Percentiles rank a stretch among this genome's conserved stretches.
phyloP scores from a whole-genome alignment of 2,888 invertebrate genomes.

The Hydroisotoma schaefferi region DNA sequence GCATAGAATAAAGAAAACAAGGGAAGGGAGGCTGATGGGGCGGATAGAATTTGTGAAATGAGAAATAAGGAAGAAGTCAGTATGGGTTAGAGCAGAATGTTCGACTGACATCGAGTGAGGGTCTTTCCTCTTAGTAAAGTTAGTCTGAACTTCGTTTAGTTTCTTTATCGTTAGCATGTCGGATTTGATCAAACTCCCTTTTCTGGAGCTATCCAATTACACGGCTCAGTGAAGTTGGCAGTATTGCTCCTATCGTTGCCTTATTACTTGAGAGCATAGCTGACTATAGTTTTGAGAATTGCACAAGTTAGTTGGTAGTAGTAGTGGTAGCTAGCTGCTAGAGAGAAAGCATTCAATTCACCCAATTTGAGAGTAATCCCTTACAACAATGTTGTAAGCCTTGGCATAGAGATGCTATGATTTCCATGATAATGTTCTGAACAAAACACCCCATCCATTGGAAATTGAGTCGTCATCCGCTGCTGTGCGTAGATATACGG shows the following conservation, averaged over 20 bases:
- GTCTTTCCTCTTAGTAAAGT: conserved; percentile 13
- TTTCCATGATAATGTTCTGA: conserved; percentile 42
- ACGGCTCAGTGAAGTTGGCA: conserved; percentile 47
- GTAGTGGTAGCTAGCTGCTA: no score
- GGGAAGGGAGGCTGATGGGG: conserved; percentile 20
- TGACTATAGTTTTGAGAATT: no score
- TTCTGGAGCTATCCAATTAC: conserved; percentile 49
- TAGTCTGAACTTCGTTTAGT: conserved; percentile 20
- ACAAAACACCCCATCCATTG: conserved; percentile 40
- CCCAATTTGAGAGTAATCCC: conserved; percentile 45
- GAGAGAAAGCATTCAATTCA: conserved; percentile 39
- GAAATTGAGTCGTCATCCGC: conserved; percentile 33
- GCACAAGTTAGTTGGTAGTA: no score
- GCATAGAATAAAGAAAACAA: conserved; percentile 14
- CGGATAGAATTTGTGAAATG: conserved; percentile 39
- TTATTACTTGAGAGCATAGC: no score
- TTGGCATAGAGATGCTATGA: conserved; percentile 27
- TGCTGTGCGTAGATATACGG: conserved; percentile 19
- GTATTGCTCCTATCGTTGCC: conserved; percentile 44
- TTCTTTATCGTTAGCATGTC: conserved; percentile 48
- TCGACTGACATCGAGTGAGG: conserved; percentile 15
- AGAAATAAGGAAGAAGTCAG: conserved; percentile 40
- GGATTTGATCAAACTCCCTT: conserved; percentile 49
- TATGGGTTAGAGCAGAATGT: conserved; percentile 12
- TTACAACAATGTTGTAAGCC: conserved; percentile 42